Percentiles rank a stretch among this genome's conserved stretches.
Conservation (phyloP, 2,797 vertebrate genomes). For the Trematomus bernacchii region DNA sequence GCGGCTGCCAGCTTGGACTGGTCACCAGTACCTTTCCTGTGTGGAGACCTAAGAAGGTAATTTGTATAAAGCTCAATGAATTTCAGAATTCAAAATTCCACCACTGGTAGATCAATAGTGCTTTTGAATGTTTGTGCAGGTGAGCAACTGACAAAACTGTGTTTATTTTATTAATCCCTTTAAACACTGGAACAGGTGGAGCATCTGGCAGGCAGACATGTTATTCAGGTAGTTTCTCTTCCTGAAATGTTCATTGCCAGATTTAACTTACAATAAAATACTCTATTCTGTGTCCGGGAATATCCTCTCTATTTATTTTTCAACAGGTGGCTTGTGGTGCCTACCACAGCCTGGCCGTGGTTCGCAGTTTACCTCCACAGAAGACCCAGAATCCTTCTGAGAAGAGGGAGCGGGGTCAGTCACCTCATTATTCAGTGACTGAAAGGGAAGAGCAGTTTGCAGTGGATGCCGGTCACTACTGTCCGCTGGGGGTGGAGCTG, state of each 20-base stretch:
- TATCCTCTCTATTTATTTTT: constrained; percentile 5
- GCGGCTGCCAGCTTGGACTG: constrained; percentile 94
- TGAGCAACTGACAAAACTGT: neutral
- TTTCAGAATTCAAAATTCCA: constrained; percentile 9
- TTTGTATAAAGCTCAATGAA: neutral
- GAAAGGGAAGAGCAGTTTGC: constrained; percentile 91
- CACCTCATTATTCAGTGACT: constrained; percentile 86
- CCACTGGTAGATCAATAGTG: neutral
- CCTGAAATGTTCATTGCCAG: neutral
- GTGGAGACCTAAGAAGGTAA: constrained; percentile 91
- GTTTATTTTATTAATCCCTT: constrained; percentile 15
- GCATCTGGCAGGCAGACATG: constrained; percentile 92
- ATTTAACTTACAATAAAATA: constrained; percentile 15
- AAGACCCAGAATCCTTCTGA: constrained; percentile 82
- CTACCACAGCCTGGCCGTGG: constrained; percentile 95
- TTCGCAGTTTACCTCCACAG: constrained; percentile 87
- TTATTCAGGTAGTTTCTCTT: constrained; percentile 86
- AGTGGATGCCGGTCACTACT: constrained; percentile 93
- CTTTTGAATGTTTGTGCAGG: neutral
- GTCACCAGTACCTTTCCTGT: constrained; percentile 93
- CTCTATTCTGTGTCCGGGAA: neutral
- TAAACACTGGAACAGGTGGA: constrained; percentile 82
- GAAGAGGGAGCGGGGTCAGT: constrained; percentile 89
- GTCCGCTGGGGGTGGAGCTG: constrained; percentile 93
- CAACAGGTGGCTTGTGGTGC: constrained; percentile 91